These are phyloP conservation scores for Branchellion lobata DNA, from an alignment of 2,888 invertebrate genomes.

Conservation along the genomic window DNA sequence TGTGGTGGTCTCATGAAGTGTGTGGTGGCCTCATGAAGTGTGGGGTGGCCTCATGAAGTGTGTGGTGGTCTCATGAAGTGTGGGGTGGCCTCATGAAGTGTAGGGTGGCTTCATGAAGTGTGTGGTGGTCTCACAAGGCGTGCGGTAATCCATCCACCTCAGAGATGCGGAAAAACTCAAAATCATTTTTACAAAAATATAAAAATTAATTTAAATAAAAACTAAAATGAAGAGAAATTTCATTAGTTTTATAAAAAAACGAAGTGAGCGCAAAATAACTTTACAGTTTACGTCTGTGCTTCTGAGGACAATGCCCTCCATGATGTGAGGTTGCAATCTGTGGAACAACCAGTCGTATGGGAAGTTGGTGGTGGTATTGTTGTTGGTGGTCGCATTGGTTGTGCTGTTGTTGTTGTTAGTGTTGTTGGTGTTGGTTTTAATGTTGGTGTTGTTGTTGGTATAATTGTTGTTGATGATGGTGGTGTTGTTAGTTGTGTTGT, in stretches of 20 bases:
- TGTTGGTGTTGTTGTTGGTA: not conserved
- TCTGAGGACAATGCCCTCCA: not conserved
- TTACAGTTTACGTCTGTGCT: not conserved
- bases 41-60: too few species aligned
- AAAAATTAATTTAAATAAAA: not conserved
- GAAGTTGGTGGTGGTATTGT: not conserved
- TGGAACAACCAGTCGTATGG: not conserved
- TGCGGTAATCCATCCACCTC: too few species aligned
- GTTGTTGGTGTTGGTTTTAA: not conserved
- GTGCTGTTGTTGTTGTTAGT: not conserved
- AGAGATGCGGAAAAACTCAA: too few species aligned
- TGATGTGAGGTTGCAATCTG: not conserved
- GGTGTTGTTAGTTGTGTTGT: not conserved
- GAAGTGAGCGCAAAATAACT: not conserved
- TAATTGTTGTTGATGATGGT: not conserved
- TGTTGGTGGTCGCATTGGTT: not conserved
- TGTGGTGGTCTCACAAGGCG: too few species aligned
- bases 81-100: too few species aligned
- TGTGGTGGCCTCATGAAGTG: too few species aligned
- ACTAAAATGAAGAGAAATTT: not conserved
- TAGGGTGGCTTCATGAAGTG: too few species aligned
- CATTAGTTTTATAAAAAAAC: not conserved
- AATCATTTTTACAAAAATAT: too few species aligned
- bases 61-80: too few species aligned
- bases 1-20: too few species aligned